phyloP scores from a whole-genome alignment of 2,113 vertebrate genomes.

The Zosterops japonicus region DNA sequence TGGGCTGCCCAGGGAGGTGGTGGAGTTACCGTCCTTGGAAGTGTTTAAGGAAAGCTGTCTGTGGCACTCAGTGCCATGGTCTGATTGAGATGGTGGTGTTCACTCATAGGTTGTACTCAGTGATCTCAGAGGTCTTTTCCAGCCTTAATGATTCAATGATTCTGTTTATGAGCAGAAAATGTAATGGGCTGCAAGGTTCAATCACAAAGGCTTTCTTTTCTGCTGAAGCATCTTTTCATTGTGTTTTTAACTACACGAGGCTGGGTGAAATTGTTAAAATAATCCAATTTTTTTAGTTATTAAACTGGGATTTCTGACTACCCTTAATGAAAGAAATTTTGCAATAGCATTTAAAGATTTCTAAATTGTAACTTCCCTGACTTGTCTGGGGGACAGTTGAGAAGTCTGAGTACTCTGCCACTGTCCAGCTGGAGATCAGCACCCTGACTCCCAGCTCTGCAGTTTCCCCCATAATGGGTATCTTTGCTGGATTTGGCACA shows the following conservation, averaged over 20 bases:
- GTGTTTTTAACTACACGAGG: constrained; percentile 66
- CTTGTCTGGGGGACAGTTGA: neutral
- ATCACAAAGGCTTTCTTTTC: constrained; percentile 46
- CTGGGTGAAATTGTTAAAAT: constrained; percentile 55
- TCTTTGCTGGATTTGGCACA: neutral
- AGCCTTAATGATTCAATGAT: neutral
- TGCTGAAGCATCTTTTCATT: constrained; percentile 69
- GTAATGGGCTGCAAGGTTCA: constrained; percentile 71
- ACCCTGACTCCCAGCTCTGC: neutral
- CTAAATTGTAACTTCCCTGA: neutral
- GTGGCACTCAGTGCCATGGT: neutral
- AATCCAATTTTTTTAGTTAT: constrained; percentile 29
- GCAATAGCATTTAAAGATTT: neutral
- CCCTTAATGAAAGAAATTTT: neutral
- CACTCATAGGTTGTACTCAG: fast-evolving
- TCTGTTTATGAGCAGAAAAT: constrained; percentile 70
- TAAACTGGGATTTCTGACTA: constrained; percentile 15
- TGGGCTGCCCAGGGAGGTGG: neutral
- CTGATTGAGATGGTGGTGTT: neutral
- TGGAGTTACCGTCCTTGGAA: neutral
- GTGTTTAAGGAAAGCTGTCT: neutral
- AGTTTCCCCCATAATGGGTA: neutral
- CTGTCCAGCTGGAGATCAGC: neutral
- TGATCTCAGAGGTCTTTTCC: neutral
- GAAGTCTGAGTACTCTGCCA: neutral